Evolutionary conservation across 2,888 invertebrate species (phyloP), one percentile per base, ranked within the genome.

Genomic region (Drosophila aldrichi): DNA sequence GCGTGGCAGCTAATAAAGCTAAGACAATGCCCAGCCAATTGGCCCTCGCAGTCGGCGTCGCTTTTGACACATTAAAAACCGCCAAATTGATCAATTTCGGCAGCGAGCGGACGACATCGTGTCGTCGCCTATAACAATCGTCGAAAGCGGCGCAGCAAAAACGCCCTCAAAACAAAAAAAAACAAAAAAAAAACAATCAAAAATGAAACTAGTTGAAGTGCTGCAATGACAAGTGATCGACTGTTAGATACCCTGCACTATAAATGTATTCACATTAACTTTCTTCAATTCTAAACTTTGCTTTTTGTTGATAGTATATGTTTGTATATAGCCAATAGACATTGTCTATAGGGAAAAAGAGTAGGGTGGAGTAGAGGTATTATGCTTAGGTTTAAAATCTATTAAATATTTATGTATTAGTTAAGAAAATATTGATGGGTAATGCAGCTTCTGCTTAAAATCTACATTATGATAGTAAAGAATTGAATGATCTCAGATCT

Each of bases 11-110:
- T 49, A 74, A 71, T 71, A 44, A 60, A 49, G 65, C 59, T 46
- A 60, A 66, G 60, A 65, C 75, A 65, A 43, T 43, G 29, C 10
- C n/a, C 43, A 43, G 2, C 22, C 34, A 56, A 34, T 25, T 34
- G 3, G 41, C 41, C 43, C 56, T 20, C 56, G 16, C 32, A 3
- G 58, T 73, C 57, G 67, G 78, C 67, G 78, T 60, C 82, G 67
- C 64, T 80, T 83, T 76, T 88, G 76, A 71, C 86, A 80, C 86
- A 79, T 88, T 74, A 63, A 75, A 73, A 75, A 82, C 75, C 67
- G 62, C 71, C 83, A 70, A 88, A 85, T 82, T 71, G 86, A 84
- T 88, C 76, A 82, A 80, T 82, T 82, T 85, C 80, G 59, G 60
- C 70, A 34, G 70, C 54, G 52, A 58, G 29, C 22, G 58, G 58